Evolutionary conservation across 2,113 vertebrate species (phyloP).

Genomic region (Pomatostomus ruficeps): DNA sequence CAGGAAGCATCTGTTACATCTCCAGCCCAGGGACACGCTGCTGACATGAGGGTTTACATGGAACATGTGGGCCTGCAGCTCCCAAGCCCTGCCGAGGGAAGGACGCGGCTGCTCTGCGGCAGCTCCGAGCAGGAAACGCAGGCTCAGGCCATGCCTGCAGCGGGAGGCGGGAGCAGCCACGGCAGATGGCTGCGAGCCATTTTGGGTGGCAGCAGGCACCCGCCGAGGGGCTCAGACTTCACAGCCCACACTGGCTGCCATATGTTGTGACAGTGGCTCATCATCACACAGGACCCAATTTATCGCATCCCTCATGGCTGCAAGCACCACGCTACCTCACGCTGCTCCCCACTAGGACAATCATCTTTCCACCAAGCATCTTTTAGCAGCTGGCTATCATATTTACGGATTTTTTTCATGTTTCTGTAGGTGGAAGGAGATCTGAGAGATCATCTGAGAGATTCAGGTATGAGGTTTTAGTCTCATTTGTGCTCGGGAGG

Average conservation of each 20-base stretch:
- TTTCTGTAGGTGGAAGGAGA: not conserved
- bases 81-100: not conserved
- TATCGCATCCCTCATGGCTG: not conserved
- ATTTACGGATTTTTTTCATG: not conserved
- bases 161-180: slow-evolving; percentile 26
- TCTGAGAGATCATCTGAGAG: not conserved
- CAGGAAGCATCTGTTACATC: not conserved
- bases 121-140: not conserved
- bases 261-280: slow-evolving; percentile 25
- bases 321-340: not conserved
- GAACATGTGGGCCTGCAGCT: not conserved
- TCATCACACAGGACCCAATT: slow-evolving; percentile 3
- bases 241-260: slow-evolving; percentile 25
- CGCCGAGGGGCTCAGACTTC: not conserved
- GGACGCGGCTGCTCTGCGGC: not conserved
- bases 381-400: not conserved
- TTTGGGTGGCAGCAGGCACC: slow-evolving; percentile 31
- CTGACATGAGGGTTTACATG: not conserved
- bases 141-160: not conserved
- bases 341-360: not conserved
- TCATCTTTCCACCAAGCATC: not conserved
- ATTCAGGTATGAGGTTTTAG: not conserved
- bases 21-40: not conserved
- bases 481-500: not conserved
- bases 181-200: slow-evolving; percentile 26